Evolutionary conservation across 1,140 invertebrate genomes (phyloP), one percentile per base, ranked within the genome.

Genomic region (Drosophila virilis): DNA sequence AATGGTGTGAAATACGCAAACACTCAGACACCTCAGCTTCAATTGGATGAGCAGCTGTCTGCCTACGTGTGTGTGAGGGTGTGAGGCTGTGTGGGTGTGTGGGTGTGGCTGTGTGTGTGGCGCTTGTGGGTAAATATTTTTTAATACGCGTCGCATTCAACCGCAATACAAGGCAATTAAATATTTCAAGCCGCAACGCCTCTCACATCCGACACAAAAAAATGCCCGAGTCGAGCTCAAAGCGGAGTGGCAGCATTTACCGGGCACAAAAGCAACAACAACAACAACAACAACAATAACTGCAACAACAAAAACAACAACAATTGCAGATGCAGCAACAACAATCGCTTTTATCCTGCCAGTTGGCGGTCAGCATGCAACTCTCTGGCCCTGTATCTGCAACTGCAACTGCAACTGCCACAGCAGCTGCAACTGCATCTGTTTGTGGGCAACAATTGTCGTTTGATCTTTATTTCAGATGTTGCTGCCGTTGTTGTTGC

Each of bases 121-220:
- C 35, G 54, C 59, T 72, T 88, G 84, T 50, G 59, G 83, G 75
- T 88, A 88, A 88, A 89, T 84, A 89, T 89, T 89, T 28, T 89
- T 89, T 89, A 84, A 89, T 84, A 80, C 84, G 84, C 77, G 80
- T 78, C 74, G 77, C 77, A 89, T 75, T 82, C 84, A 84, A 89
- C 84, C 84, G 84, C 84, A 84, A 89, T 89, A 89, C 84, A 89
- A 89, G 84, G 84, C 84, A 89, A 89, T 89, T 89, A 89, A 89
- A 89, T 89, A 89, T 89, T 89, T 89, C 80, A 73, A 80, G 57
- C 73, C 84, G 46, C 60, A 62, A 69, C 66, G 59, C 67, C 68
- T 79, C 66, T 67, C 43, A 12, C 48, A 60, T 66, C 51, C 37
- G 46, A 58, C 50, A 62, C 37, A 58, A 52, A 38, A 33, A 32